Conservation (phyloP, 2,113 vertebrate species). For the Alouatta palliata region DNA sequence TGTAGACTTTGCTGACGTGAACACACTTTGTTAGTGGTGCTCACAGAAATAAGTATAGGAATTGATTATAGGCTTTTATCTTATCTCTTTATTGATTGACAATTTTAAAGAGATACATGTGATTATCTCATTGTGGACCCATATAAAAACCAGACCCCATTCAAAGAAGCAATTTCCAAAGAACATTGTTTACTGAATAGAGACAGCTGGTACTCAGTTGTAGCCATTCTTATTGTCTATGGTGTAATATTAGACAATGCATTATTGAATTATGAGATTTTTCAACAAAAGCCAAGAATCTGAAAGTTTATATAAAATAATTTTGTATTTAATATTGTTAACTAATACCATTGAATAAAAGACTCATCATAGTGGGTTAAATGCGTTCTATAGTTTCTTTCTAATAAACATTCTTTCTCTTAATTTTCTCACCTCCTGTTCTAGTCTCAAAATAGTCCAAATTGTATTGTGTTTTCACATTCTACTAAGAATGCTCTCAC, state of each 20-base stretch:
- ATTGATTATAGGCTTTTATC: not conserved
- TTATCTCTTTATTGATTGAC: not conserved
- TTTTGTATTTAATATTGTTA: not conserved
- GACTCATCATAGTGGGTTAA: not conserved
- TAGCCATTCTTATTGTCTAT: not conserved
- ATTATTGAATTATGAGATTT: not conserved
- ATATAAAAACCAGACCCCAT: not conserved
- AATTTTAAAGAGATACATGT: not conserved
- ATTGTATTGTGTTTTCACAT: not conserved
- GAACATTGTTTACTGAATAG: not conserved
- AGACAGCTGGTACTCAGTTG: not conserved
- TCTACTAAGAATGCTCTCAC: not conserved
- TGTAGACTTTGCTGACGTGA: not conserved
- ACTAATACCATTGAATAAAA: not conserved
- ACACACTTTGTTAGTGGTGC: not conserved
- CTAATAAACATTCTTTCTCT: not conserved
- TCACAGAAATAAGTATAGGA: not conserved
- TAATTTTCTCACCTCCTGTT: not conserved
- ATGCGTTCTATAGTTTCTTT: not conserved
- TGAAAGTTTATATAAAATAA: not conserved
- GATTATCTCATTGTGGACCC: not conserved
- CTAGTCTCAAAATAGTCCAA: not conserved
- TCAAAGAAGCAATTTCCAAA: not conserved
- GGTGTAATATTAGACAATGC: not conserved
- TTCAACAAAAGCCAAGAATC: not conserved